Evolutionary conservation across 2,113 vertebrate genomes (phyloP).

Genomic region (Chauna torquata): DNA sequence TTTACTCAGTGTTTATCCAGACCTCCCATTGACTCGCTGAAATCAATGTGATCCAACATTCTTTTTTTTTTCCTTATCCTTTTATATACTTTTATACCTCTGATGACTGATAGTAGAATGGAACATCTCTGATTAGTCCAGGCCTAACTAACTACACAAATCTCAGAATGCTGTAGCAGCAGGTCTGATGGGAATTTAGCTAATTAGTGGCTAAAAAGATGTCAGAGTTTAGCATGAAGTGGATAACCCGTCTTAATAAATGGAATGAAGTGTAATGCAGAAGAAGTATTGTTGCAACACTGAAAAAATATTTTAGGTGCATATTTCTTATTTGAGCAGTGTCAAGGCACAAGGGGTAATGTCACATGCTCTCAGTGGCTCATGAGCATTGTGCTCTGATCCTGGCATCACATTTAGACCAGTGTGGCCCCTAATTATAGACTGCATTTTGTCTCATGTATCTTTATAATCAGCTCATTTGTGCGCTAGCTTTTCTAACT

Average conservation of each 20-base stretch:
- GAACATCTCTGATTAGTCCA: background rate
- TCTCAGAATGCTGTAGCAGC: background rate
- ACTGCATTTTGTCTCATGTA: background rate
- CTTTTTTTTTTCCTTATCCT: background rate
- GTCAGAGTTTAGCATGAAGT: conserved; percentile 15
- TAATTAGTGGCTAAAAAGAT: conserved; percentile 30
- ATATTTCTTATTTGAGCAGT: background rate
- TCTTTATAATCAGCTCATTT: background rate
- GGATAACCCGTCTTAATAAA: background rate
- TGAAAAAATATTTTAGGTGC: background rate
- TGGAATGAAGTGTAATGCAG: background rate
- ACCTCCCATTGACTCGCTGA: background rate
- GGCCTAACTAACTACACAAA: background rate
- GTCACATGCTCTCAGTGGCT: background rate
- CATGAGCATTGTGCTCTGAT: background rate
- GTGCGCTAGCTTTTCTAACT: background rate
- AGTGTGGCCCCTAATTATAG: background rate
- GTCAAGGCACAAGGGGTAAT: background rate
- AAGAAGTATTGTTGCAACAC: background rate
- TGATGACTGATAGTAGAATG: background rate
- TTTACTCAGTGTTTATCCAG: background rate
- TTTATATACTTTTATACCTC: background rate
- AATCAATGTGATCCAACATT: background rate
- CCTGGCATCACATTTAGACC: background rate
- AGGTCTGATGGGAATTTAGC: background rate